These are phyloP conservation scores for Eclectus roratus DNA, from an alignment of 2,113 vertebrate genomes.

Conservation along the genomic window DNA sequence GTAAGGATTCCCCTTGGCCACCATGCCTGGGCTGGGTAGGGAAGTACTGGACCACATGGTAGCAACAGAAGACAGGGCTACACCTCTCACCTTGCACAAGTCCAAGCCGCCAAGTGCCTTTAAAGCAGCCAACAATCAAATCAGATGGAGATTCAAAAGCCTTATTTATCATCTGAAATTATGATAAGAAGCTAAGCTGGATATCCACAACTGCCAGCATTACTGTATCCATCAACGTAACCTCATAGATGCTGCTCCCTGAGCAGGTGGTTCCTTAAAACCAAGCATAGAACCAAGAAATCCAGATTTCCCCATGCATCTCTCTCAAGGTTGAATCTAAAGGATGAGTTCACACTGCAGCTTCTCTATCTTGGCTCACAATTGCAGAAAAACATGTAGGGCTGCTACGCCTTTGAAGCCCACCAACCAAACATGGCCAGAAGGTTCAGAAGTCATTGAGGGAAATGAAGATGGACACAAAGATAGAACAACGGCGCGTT, in stretches of 20 bases:
- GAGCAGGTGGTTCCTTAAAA: neutral
- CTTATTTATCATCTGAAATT: neutral
- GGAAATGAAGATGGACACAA: neutral
- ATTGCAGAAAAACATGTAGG: neutral
- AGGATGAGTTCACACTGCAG: neutral
- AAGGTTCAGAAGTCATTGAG: neutral
- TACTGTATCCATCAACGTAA: rapidly evolving
- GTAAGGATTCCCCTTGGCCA: neutral
- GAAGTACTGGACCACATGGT: neutral
- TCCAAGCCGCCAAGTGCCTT: neutral
- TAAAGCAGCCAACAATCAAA: neutral
- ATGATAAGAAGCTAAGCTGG: neutral
- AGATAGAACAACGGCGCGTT: neutral
- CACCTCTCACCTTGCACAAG: neutral
- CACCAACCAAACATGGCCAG: neutral
- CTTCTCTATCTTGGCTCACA: rapidly evolving
- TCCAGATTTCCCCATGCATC: too few relatives aligned
- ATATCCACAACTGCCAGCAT: neutral
- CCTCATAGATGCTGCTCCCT: neutral
- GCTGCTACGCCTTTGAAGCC: neutral
- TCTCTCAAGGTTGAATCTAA: neutral
- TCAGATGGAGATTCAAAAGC: neutral
- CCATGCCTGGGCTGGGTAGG: neutral
- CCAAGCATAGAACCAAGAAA: neutral
- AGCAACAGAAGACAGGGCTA: neutral